phyloP scores from a whole-genome alignment of 1,140 invertebrate species.

The Conopomorpha cramerella region DNA sequence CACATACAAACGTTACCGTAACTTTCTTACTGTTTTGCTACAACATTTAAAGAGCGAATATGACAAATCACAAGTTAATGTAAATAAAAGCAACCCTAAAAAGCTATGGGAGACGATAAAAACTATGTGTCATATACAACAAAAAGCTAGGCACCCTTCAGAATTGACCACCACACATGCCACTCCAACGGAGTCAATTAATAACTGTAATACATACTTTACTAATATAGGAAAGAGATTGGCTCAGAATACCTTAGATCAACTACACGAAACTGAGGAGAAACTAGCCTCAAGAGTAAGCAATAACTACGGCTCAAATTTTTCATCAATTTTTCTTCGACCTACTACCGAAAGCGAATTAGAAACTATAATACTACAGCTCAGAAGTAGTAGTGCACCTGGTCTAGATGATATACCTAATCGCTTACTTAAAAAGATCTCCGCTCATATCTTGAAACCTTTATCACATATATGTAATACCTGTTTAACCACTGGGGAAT shows the following conservation, averaged over 20 bases:
- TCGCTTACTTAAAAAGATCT: conserved; percentile 8
- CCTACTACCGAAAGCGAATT: neutral
- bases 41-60: conserved; percentile 9
- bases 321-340: neutral
- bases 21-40: conserved; percentile 1
- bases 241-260: conserved; percentile 6
- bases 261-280: neutral
- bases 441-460: conserved; percentile 5
- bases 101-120: conserved; percentile 11
- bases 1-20: neutral
- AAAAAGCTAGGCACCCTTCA: conserved; percentile 1
- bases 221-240: conserved; percentile 7
- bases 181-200: neutral
- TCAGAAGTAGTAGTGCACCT: neutral
- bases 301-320: neutral
- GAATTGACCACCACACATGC: conserved; percentile 4
- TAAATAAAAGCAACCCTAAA: conserved; percentile 6
- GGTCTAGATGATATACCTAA: neutral
- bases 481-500: conserved; percentile 6
- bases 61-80: conserved; percentile 5
- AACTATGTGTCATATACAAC: conserved; percentile 7
- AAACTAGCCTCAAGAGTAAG: neutral
- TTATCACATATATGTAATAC: conserved; percentile 8
- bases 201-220: conserved; percentile 8
- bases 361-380: neutral